Evolutionary conservation across 2,888 invertebrate genomes (phyloP), one percentile per base, ranked within the genome.

Genomic region (Tinea pellionella): DNA sequence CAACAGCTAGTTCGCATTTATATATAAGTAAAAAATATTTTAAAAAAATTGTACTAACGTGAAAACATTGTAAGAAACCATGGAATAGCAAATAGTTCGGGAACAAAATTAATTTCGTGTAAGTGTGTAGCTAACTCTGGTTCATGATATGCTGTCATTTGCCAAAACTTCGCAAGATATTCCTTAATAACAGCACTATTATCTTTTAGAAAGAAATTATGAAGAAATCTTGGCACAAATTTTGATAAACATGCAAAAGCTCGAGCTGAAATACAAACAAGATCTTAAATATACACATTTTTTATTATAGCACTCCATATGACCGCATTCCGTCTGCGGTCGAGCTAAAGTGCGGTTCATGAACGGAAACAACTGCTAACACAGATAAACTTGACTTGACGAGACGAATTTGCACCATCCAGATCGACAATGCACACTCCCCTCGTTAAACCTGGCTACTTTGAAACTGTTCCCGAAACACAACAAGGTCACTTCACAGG

Each of bases 1-100:
- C n/a, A n/a, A n/a, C n/a, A n/a, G n/a, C n/a, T n/a, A n/a, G n/a
- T n/a, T 15, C 16, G 13, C 47, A 12, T 43, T 43, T 43, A 4
- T 4, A 16, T 4, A n/a, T 15, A 6, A 43, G 47, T 12, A 4
- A 30, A 4, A 30, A 30, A 9, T 29, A 56, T 29, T 29, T n/a
- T 2, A 56, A 56, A 56, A 32, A 19, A 3, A 56, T 29, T 11
- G 8, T 56, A 91, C 94, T 92, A 85, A 98, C 97, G 98, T 61
- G 98, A 97, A 86, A 97, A 99, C 96, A 99, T 97, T 6, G 98
- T 99, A 37, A 99, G 89, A 77, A 98, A 99, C 99, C 99, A 99
- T 0, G 99, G 98, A 77, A 99, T 99, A 16, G 99, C 97, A 81
- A 98, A 99, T 13, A 99, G 88, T 80, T 99, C 98, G 0, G 99